phyloP scores from a whole-genome alignment of 1,140 invertebrate genomes.

The Leptopilina boulardi region DNA sequence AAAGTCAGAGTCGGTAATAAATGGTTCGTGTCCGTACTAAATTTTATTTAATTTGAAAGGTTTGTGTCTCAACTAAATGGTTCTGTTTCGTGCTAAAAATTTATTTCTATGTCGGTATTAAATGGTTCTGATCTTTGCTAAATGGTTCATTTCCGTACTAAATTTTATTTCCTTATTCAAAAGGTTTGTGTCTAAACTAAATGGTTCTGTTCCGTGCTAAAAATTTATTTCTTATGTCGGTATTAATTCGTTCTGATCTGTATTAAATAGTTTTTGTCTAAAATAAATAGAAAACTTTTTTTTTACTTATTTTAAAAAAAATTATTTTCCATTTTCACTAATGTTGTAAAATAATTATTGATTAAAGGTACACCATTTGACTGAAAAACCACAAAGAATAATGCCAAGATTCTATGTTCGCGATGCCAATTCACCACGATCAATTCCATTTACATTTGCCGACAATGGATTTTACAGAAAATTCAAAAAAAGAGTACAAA shows the following conservation, averaged over 20 bases:
- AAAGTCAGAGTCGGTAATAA: no score
- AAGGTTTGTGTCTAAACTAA: not conserved
- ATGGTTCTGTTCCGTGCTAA: not conserved
- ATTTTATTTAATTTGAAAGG: no score
- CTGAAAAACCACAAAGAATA: slow-evolving; percentile 74
- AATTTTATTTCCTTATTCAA: no score
- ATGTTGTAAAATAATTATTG: not conserved
- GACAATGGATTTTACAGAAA: slow-evolving; percentile 83
- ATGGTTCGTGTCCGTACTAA: no score
- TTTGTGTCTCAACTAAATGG: not conserved
- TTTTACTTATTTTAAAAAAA: no score
- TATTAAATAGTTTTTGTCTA: not conserved
- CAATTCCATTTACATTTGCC: slow-evolving; percentile 82
- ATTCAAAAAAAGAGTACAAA: slow-evolving; percentile 77
- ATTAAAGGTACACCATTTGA: slow-evolving; percentile 77
- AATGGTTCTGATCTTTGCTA: not conserved
- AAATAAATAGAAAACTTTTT: no score
- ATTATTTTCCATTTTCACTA: no score
- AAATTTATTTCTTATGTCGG: not conserved
- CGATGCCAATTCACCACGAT: slow-evolving; percentile 77
- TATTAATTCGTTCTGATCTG: not conserved
- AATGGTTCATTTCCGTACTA: not conserved
- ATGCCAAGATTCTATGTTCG: slow-evolving; percentile 80
- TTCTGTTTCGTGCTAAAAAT: not conserved
- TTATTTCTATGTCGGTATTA: no score